Evolutionary conservation across 2,888 invertebrate species (phyloP), one percentile per base, ranked within the genome.

Genomic region (Dasypolia templi): DNA sequence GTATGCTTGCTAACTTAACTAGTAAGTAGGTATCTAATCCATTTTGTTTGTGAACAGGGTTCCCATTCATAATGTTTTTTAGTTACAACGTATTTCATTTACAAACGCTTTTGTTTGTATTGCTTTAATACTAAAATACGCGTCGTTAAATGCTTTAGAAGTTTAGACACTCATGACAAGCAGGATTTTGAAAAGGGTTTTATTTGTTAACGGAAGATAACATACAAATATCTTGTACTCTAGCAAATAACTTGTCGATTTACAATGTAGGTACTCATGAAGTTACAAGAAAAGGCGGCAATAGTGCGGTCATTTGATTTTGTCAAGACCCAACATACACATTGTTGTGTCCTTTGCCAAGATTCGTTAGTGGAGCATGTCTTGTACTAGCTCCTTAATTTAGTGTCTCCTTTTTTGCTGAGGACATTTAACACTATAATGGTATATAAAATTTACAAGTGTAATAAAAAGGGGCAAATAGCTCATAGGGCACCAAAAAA

Each of bases 321-420:
- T n/a, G 67, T 59, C 17, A 72, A 32, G 39, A 46, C n/a, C 49
- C 51, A 42, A 71, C 63, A 56, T n/a, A 44, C 49, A 46, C 64
- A 19, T 39, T 22, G 17, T 53, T n/a, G n/a, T n/a, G n/a, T 63
- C 39, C 26, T 56, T n/a, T 78, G 83, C 83, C 83, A 76, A 83
- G 55, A 64, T 49, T 79, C 72, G 72, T 72, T 83, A 72, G 79
- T 35, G 22, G 62, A 29, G 32, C 65, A 55, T 46, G 82, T 53
- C 65, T 39, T 55, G 35, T 42, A 42, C n/a, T 17, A 26, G 12
- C 26, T 68, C 14, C 32, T 75, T 71, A 17, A 53, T 72, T 39
- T 76, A 5, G 14, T 49, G 29, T 35, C 35, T 49, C 6, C 42
- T 63, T 58, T 80, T 75, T 46, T 67, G 35, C 39, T n/a, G n/a